Base-by-base conservation (phyloP, 2,113 vertebrate species). In the Scophthalmus maximus region DNA sequence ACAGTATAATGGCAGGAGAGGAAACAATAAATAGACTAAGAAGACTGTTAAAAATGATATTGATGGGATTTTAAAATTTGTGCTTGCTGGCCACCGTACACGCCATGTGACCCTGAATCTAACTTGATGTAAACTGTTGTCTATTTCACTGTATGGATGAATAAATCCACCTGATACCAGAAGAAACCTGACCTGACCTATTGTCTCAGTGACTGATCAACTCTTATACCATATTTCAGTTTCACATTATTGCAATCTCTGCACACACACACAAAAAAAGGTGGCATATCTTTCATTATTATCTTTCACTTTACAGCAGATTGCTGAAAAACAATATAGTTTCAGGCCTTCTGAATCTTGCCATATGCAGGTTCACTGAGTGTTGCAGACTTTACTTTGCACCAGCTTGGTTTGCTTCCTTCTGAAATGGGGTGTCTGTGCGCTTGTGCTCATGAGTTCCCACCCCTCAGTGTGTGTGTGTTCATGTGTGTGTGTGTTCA, bases 401-500 rank as follows among this genome's bases (percentile, higher is more conserved):
- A 61, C 46, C 51, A 73, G 56, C 53, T n/a, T 63, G 46, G 20
- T 76, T 71, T 81, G 44, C 38, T 69, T 76, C 47, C 10, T 77
- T 58, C 63, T 84, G 25, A 67, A 76, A 73, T 68, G 30, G 55
- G 64, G 46, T 78, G 67, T 74, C 71, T 83, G 74, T 83, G 66
- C 63, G 59, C 56, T 34, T 64, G 23, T 29, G 59, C 50, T 23
- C 23, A 75, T 81, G 58, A 40, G 49, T 70, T 75, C 52, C 49
- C 51, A 55, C 11, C 60, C 49, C 26, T 74, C 32, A 63, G 53
- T 50, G 38, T n/a, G n/a, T n/a, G n/a, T 44, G 38, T 77, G 58
- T n/a, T n/a, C n/a, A n/a, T 69, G 69, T 69, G 49, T 50, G 23
- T 50, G 23, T 50, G 49, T 50, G 22, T 22, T 6, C 8, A 51